Percentiles rank a stretch among this genome's conserved stretches.
Evolutionary conservation across 2,797 vertebrate species (phyloP).

Genomic region (Moxostoma hubbsi): DNA sequence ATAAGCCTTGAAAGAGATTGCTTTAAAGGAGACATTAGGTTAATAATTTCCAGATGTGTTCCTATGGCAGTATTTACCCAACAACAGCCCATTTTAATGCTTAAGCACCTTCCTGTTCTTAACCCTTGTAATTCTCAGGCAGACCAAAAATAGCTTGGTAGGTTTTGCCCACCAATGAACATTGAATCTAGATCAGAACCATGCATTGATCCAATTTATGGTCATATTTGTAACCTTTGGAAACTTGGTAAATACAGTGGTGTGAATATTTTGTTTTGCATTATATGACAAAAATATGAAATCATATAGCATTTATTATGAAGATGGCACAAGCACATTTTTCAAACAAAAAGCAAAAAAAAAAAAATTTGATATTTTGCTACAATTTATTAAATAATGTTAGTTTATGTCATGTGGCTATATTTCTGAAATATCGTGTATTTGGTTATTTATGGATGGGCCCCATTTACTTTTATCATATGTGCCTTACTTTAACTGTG

Average conservation of each 20-base stretch:
- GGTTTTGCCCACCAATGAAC: constrained; percentile 23
- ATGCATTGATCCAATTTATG: not conserved
- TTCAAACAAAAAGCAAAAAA: too few relatives aligned
- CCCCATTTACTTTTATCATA: too few relatives aligned
- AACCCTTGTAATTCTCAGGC: constrained; percentile 27
- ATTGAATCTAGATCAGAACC: constrained; percentile 4
- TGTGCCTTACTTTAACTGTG: too few relatives aligned
- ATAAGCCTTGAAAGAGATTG: constrained; percentile 31
- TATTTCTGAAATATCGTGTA: too few relatives aligned
- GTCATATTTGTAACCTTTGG: not conserved
- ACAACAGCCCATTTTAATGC: constrained; percentile 22
- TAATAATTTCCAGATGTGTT: constrained; percentile 47
- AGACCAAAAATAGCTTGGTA: constrained; percentile 38
- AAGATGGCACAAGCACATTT: too few relatives aligned
- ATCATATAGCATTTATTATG: too few relatives aligned
- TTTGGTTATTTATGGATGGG: too few relatives aligned
- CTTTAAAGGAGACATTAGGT: constrained; percentile 38
- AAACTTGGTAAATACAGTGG: not conserved
- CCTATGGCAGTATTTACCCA: constrained; percentile 42
- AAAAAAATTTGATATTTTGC: too few relatives aligned
- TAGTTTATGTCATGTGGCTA: too few relatives aligned
- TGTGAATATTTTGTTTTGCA: too few relatives aligned
- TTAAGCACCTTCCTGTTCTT: constrained; percentile 30
- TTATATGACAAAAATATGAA: too few relatives aligned
- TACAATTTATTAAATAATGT: too few relatives aligned